phyloP scores from a whole-genome alignment of 2,797 vertebrate genomes.

The Siniperca scherzeri region DNA sequence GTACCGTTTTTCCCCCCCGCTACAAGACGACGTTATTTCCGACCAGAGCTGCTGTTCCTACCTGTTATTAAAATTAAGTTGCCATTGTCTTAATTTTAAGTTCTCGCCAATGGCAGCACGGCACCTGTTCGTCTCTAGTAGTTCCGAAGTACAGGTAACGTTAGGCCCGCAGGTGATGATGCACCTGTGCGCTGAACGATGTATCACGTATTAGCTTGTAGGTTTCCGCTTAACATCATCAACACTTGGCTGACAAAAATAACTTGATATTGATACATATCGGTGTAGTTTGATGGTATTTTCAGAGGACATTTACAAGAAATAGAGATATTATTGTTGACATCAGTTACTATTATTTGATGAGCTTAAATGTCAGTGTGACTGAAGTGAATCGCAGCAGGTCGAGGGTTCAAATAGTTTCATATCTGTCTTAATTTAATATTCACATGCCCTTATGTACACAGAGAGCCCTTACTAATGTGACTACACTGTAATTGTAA shows the following conservation, averaged over 20 bases:
- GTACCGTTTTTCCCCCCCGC: not conserved
- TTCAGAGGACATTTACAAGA: not conserved
- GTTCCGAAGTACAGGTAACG: not conserved
- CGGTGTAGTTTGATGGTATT: not conserved
- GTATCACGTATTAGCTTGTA: not conserved
- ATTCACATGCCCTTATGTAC: not conserved
- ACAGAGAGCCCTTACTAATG: too few relatives aligned
- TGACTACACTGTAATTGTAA: not conserved
- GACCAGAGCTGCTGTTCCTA: not conserved
- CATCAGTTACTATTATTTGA: not conserved
- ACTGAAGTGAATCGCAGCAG: not conserved
- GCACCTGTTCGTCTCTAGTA: not conserved
- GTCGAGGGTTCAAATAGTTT: not conserved
- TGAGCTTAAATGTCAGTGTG: not conserved
- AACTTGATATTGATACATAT: not conserved
- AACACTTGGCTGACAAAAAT: not conserved
- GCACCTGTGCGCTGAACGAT: conserved; percentile 4
- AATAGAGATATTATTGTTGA: too few relatives aligned
- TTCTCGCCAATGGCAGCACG: too few relatives aligned
- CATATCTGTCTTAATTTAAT: not conserved
- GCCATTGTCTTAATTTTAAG: rapidly evolving
- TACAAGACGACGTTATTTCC: not conserved
- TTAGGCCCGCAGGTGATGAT: not conserved
- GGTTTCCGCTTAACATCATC: not conserved
- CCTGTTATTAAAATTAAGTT: not conserved